Evolutionary conservation across 1,140 invertebrate species (phyloP).

Genomic region (Formica exsecta): DNA sequence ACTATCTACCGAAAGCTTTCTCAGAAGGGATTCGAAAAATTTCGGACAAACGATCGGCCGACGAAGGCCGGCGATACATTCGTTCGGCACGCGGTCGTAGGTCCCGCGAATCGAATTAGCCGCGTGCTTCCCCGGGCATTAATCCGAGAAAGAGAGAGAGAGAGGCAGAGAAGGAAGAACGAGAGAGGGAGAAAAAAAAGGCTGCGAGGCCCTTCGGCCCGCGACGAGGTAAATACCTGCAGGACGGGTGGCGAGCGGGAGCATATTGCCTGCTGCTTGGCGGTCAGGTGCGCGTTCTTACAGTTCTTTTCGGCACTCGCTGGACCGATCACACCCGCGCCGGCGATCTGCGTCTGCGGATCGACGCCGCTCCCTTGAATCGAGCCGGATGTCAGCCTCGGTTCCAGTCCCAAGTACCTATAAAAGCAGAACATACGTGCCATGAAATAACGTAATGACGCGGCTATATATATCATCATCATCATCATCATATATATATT

Average conservation of each 20-base stretch:
- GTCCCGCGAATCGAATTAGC: slow-evolving; percentile 72
- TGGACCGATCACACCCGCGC: slow-evolving; percentile 82
- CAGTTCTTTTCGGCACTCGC: slow-evolving; percentile 85
- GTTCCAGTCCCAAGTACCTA: slow-evolving; percentile 85
- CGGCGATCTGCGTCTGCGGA: slow-evolving; percentile 61
- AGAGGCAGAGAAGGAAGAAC: slow-evolving; percentile 8
- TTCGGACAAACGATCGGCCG: slow-evolving; percentile 1
- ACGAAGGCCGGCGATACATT: slow-evolving; percentile 27
- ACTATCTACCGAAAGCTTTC: slow-evolving; percentile 8
- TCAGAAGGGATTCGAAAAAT: slow-evolving; percentile 21
- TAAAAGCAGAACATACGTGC: slow-evolving; percentile 65
- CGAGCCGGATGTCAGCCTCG: slow-evolving; percentile 77
- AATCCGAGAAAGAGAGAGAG: slow-evolving; percentile 56
- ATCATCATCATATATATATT: background rate
- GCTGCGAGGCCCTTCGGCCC: slow-evolving; percentile 26
- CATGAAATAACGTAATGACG: slow-evolving; percentile 29
- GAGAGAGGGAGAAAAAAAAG: background rate
- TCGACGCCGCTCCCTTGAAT: slow-evolving; percentile 71
- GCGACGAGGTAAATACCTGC: slow-evolving; percentile 80
- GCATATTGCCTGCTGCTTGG: slow-evolving; percentile 85
- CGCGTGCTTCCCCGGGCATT: slow-evolving; percentile 71
- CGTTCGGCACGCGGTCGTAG: slow-evolving; percentile 50
- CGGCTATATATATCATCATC: too few species aligned
- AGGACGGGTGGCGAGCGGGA: slow-evolving; percentile 84
- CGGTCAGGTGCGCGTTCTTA: slow-evolving; percentile 84